Conservation (phyloP, 2,888 invertebrate genomes). For the Drosophila basisetae region DNA sequence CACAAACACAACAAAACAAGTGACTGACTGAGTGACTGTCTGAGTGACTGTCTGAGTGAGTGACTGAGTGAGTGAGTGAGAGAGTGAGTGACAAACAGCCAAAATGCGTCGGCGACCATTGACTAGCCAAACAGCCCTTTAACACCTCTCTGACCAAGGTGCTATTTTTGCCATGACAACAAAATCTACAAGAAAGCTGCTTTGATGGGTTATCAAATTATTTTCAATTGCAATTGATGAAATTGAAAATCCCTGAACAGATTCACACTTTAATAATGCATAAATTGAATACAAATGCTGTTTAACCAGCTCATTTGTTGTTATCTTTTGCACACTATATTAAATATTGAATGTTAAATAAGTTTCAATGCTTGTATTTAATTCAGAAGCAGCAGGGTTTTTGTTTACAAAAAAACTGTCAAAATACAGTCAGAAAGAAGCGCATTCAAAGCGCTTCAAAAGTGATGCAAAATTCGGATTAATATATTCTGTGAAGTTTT, state of each 20-base stretch:
- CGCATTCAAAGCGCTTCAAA: background rate
- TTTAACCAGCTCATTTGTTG: background rate
- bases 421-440: background rate
- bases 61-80: background rate
- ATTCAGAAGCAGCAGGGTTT: constrained; percentile 1
- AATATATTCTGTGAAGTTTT: background rate
- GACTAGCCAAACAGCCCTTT: constrained; percentile 31
- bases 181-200: background rate
- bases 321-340: background rate
- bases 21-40: constrained; percentile 5
- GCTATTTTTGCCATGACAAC: background rate
- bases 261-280: background rate
- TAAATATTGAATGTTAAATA: background rate
- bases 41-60: background rate
- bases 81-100: constrained; percentile 25
- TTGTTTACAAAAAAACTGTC: constrained; percentile 4
- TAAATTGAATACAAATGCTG: constrained; percentile 1
- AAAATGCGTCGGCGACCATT: constrained; percentile 16
- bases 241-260: background rate
- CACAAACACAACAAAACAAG: constrained; percentile 16
- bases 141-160: constrained; percentile 29
- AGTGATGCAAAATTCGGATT: background rate
- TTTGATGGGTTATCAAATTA: background rate
- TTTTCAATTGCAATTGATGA: background rate
- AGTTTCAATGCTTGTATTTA: background rate